Conservation (phyloP, 2,888 invertebrate genomes). For the Leptogaster cylindrica region DNA sequence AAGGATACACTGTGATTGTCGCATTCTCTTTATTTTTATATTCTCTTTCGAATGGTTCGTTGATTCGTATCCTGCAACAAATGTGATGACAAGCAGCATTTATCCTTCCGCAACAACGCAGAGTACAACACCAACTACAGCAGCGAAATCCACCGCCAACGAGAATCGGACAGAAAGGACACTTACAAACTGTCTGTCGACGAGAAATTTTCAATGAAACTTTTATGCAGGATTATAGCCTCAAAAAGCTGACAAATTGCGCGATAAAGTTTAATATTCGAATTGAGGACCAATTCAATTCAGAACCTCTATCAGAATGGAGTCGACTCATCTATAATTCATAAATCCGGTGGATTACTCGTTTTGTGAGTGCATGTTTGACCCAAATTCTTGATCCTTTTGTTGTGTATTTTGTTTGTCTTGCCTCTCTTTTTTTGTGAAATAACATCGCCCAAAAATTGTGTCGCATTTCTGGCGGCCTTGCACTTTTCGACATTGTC, state of each 20-base stretch:
- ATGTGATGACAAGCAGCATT: neutral
- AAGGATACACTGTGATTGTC: neutral
- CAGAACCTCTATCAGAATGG: neutral
- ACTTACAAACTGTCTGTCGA: neutral
- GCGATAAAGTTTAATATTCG: neutral
- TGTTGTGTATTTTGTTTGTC: no score
- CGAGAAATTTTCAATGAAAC: neutral
- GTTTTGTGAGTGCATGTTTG: neutral
- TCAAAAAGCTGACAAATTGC: neutral
- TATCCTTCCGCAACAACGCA: neutral
- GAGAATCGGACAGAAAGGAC: neutral
- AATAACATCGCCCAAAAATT: no score
- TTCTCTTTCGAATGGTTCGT: neutral
- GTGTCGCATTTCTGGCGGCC: no score
- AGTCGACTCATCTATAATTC: neutral
- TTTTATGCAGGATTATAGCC: no score
- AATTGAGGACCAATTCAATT: neutral
- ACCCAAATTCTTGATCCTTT: neutral
- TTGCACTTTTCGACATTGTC: no score
- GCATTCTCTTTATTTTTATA: neutral
- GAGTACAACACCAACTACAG: neutral
- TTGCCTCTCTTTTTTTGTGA: no score
- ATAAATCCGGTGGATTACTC: neutral
- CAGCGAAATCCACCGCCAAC: neutral
- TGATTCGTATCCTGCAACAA: neutral